Percentiles rank a stretch among this genome's conserved stretches.
Conservation (phyloP, 2,797 vertebrate species). For the Psittacula echo region DNA sequence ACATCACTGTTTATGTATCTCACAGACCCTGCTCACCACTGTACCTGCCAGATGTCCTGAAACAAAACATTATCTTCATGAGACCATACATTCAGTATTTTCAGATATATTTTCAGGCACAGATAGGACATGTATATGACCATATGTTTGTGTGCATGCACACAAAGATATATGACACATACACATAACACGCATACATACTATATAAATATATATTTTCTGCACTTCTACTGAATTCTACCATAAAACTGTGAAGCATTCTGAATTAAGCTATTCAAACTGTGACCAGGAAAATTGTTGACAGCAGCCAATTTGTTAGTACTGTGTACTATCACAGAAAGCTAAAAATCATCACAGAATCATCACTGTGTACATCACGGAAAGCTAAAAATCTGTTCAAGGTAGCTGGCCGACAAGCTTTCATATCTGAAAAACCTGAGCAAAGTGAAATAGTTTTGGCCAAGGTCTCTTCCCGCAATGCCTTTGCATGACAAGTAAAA, state of each 20-base stretch:
- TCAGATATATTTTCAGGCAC: neutral
- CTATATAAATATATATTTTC: neutral
- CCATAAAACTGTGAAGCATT: neutral
- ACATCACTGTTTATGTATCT: neutral
- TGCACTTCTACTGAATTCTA: neutral
- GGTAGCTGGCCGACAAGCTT: neutral
- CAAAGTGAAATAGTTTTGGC: neutral
- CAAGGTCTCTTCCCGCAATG: neutral
- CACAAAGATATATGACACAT: neutral
- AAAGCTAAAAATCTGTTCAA: constrained; percentile 8
- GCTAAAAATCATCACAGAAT: neutral
- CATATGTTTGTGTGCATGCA: neutral
- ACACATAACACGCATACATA: accelerated
- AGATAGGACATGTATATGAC: neutral
- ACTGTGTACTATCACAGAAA: neutral
- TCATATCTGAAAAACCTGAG: neutral
- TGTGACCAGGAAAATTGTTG: neutral
- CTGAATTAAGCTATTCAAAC: constrained; percentile 15
- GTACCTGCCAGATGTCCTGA: neutral
- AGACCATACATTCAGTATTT: neutral
- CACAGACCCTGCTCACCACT: neutral
- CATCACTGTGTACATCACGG: neutral
- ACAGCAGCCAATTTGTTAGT: constrained; percentile 27
- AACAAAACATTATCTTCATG: neutral
- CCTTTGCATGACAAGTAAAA: neutral